Evolutionary conservation across 2,888 invertebrate genomes (phyloP), one percentile per base, ranked within the genome.

Genomic region (Pharmacophagus antenor): DNA sequence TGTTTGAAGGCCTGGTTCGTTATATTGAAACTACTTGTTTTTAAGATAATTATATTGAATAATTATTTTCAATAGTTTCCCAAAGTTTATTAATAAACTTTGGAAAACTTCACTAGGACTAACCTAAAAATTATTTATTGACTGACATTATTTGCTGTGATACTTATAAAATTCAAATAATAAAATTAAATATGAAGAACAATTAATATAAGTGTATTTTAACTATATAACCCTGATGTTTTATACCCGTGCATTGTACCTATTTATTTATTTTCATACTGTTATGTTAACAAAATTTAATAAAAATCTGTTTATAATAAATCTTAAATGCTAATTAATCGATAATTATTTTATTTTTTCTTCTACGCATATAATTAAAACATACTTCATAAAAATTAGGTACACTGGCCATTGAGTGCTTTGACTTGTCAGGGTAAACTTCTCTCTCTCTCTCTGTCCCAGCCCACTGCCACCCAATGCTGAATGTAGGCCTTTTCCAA

Each of bases 201-300:
- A 48, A 48, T 23, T 48, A 22, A 22, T 49, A 12, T 50, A 50
- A 31, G 15, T 25, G 25, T 17, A 15, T 4, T 31, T 18, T 20
- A 20, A 51, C 20, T 18, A 15, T 2, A 3, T 18, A 23, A 15
- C 46, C n/a, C 2, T 37, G 17, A 20, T 50, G 17, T 50, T 41
- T 15, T 15, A 0, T 7, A 31, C 31, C 3, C 31, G 3, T 31
- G 20, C 42, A 50, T 44, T 50, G 49, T 56, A 49, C 21, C 50
- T 56, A 21, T 27, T 42, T 57, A 44, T 57, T 49, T 48, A 48
- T 56, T 49, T 27, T 21, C 47, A 20, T 37, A 42, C n/a, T 21
- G 47, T 56, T 57, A 50, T 17, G 42, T 50, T 57, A 42, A 44
- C 25, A 44, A n/a, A 47, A 54, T 54, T 27, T 48, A 37, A 55